Evolutionary conservation across 2,113 vertebrate genomes (phyloP), one percentile per base, ranked within the genome.

Genomic region (Erpornis zantholeuca): DNA sequence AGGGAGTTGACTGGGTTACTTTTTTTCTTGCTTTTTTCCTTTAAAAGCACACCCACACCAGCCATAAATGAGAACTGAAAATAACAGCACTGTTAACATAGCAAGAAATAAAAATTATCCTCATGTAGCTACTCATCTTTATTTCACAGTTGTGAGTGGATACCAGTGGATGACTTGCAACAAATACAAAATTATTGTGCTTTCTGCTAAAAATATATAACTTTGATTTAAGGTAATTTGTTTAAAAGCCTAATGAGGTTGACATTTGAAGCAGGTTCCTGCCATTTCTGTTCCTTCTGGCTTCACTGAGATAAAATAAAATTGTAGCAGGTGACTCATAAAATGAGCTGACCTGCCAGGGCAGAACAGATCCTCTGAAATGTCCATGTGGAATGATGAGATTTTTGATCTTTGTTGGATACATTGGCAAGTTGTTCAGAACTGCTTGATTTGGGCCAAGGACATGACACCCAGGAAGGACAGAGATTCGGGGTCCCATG

Each of bases 141-240:
- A 91, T 94, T 96, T 96, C 82, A 84, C 25, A 75, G 35, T 92
- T 36, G 11, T 59, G 60, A 95, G 77, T 33, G 18, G 80, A 75
- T 79, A 78, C n/a, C 75, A 76, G 87, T n/a, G 29, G 71, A 72
- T 68, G 47, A 69, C 61, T 96, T 86, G 36, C 24, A 92, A 92
- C 81, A 86, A 94, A 94, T 83, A 86, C 65, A 78, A 94, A 91
- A 94, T 87, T 6, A 33, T 44, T 78, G 36, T 71, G 72, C 29
- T 90, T 92, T 86, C 94, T 97, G 61, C 85, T 97, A 95, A 97
- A 96, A 96, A 94, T 89, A 92, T 36, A 18, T 91, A 96, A 89
- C 53, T 86, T 84, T 93, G 71, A 86, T 97, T 93, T 94, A 88
- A 96, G 33, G 44, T 86, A 88, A 90, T 93, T 95, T 94, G 31